Conservation (phyloP, 1,140 invertebrate species). For the Choristoneura fumiferana region DNA sequence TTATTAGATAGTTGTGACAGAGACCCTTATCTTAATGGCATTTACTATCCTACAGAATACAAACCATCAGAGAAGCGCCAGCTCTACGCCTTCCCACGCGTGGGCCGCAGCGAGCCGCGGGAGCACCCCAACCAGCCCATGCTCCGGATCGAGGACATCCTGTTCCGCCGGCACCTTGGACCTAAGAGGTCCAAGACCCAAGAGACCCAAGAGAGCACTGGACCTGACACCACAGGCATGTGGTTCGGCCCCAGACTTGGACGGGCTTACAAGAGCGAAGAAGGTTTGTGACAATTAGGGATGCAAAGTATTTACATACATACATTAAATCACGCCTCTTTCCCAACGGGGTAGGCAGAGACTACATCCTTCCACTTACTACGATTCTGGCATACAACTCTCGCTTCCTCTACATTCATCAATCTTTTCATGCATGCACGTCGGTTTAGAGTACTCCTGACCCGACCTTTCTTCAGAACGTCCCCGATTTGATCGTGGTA, state of each 20-base stretch:
- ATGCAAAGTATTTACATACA: neutral
- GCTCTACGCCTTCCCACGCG: constrained; percentile 73
- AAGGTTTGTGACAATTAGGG: constrained; percentile 35
- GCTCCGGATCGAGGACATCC: constrained; percentile 27
- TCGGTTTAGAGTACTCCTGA: too few relatives aligned
- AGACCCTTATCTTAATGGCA: too few relatives aligned
- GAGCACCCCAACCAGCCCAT: constrained; percentile 25
- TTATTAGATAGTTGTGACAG: too few relatives aligned
- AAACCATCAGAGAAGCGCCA: constrained; percentile 62
- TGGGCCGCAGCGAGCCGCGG: constrained; percentile 52
- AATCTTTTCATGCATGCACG: too few relatives aligned
- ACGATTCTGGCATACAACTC: too few relatives aligned
- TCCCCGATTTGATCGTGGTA: too few relatives aligned
- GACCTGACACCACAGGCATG: constrained; percentile 70
- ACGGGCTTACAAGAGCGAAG: constrained; percentile 50
- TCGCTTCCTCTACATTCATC: too few relatives aligned
- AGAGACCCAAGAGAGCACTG: constrained; percentile 33
- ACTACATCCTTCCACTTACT: too few relatives aligned
- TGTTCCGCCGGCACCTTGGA: constrained; percentile 26
- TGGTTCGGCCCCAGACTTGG: constrained; percentile 81
- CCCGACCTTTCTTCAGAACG: too few relatives aligned
- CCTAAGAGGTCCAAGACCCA: constrained; percentile 25
- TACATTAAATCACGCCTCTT: too few relatives aligned
- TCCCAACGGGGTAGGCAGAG: too few relatives aligned
- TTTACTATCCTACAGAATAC: constrained; percentile 42